Conservation (phyloP, 2,113 vertebrate species). For the Mirza zaza region DNA sequence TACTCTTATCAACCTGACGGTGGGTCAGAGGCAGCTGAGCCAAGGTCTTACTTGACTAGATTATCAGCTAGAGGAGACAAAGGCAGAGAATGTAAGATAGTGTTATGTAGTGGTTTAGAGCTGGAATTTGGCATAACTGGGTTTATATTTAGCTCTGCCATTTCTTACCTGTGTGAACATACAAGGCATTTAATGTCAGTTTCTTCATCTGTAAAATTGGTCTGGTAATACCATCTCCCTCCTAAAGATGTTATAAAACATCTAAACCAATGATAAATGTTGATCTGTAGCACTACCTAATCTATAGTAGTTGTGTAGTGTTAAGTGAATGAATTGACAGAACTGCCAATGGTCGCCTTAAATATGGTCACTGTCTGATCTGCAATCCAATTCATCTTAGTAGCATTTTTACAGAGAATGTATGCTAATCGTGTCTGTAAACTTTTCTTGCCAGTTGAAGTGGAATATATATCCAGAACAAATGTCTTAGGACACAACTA, state of each 20-base stretch:
- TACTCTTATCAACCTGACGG: not conserved
- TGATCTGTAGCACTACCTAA: not conserved
- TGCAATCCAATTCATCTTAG: not conserved
- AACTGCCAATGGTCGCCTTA: not conserved
- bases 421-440: not conserved
- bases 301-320: not conserved
- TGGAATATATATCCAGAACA: not conserved
- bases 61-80: not conserved
- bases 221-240: not conserved
- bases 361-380: not conserved
- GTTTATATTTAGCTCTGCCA: not conserved
- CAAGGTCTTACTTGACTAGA: not conserved
- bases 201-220: not conserved
- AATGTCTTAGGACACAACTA: not conserved
- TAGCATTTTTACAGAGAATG: not conserved
- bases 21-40: not conserved
- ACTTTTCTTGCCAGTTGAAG: not conserved
- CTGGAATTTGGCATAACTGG: not conserved
- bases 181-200: not conserved
- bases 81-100: not conserved
- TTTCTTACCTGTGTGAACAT: not conserved
- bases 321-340: not conserved
- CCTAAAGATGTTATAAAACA: not conserved
- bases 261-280: not conserved
- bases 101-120: not conserved